Conservation (phyloP, 1,140 invertebrate species). For the Sitobion miscanthi region DNA sequence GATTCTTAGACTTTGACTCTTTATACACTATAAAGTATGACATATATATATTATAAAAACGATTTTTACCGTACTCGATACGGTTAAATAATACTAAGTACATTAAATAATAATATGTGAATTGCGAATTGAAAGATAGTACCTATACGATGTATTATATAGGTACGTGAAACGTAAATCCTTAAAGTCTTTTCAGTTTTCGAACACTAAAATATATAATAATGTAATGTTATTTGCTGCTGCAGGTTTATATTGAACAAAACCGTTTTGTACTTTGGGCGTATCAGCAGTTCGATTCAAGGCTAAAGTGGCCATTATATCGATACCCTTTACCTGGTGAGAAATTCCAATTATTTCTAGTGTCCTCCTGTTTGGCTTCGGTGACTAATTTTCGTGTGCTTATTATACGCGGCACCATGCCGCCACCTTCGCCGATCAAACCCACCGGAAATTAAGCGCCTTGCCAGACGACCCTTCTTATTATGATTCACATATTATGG, state of each 20-base stretch:
- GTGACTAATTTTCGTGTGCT: conserved; percentile 32
- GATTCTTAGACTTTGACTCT: background rate
- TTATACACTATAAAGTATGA: background rate
- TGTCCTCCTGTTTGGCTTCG: background rate
- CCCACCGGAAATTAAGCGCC: conserved; percentile 46
- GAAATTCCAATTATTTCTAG: conserved; percentile 7
- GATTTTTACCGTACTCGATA: background rate
- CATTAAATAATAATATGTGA: background rate
- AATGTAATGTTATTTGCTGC: background rate
- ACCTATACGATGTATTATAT: background rate
- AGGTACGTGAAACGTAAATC: background rate
- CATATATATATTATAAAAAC: background rate
- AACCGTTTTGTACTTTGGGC: background rate
- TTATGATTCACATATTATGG: background rate
- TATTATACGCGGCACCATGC: background rate
- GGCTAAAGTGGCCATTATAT: background rate
- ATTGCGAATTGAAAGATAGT: background rate
- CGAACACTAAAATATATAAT: background rate
- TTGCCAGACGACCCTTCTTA: background rate
- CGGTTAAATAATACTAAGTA: background rate
- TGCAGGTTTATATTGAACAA: background rate
- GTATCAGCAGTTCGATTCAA: background rate
- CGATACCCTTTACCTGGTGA: background rate
- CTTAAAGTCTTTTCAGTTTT: background rate
- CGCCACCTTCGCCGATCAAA: background rate